A percentile compares a stretch with the other conserved stretches of the same genome.
phyloP scores from a whole-genome alignment of 2,888 invertebrate genomes.

The Drosophila vallismaia region DNA sequence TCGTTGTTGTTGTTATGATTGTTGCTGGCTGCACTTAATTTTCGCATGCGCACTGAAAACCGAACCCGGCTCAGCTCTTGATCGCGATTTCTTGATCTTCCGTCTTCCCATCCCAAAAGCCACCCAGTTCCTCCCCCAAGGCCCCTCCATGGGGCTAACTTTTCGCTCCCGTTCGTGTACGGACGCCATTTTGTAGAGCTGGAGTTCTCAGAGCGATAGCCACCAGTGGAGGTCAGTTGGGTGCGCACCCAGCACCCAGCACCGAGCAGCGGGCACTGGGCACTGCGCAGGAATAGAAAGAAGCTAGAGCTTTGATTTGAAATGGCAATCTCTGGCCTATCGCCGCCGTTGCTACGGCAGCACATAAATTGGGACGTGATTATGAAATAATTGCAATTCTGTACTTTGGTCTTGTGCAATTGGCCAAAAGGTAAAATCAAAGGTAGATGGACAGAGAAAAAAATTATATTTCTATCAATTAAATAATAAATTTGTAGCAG shows the following conservation, averaged over 20 bases:
- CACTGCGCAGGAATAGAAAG: conserved; percentile 67
- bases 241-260: conserved; percentile 19
- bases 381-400: conserved; percentile 78
- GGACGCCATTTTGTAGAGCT: conserved; percentile 63
- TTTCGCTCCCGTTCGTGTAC: conserved; percentile 48
- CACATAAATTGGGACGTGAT: conserved; percentile 80
- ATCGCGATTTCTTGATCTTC: conserved; percentile 73
- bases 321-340: conserved; percentile 58
- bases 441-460: conserved; percentile 1
- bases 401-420: conserved; percentile 68
- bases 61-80: conserved; percentile 66
- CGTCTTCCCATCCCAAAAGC: conserved; percentile 47
- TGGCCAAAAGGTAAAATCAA: conserved; percentile 24
- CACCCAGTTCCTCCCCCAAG: conserved; percentile 5
- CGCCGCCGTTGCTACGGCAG: conserved; percentile 42
- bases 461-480: not conserved
- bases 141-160: conserved; percentile 4
- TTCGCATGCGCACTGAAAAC: conserved; percentile 74
- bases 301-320: conserved; percentile 68
- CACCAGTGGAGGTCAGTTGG: conserved; percentile 66
- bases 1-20: conserved; percentile 71
- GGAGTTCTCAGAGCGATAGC: conserved; percentile 62
- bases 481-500: not conserved
- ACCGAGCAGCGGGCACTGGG: too few species aligned
- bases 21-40: conserved; percentile 77